Evolutionary conservation across 1,140 invertebrate species (phyloP).

Genomic region (Papilio machaon): DNA sequence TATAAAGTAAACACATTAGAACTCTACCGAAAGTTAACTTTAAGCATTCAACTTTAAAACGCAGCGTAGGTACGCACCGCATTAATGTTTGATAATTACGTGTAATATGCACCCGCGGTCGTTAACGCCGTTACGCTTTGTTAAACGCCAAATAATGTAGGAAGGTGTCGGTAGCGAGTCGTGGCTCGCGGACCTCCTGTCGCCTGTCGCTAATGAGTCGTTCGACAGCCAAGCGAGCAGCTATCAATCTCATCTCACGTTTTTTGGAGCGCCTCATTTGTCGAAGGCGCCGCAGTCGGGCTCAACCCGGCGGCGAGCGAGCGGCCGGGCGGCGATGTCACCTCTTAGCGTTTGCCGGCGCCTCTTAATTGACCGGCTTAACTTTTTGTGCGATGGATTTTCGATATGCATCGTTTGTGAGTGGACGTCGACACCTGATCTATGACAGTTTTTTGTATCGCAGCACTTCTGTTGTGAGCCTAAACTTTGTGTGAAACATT

Average conservation of each 20-base stretch:
- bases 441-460: constrained; percentile 11
- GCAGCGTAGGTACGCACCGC: neutral
- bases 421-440: constrained; percentile 5
- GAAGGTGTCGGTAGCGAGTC: neutral
- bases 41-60: neutral
- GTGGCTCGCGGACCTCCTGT: neutral
- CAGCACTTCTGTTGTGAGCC: neutral
- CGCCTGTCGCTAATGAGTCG: constrained; percentile 9
- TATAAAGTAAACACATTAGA: neutral
- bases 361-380: constrained; percentile 36
- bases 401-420: neutral
- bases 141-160: neutral
- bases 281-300: neutral
- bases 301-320: neutral
- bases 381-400: constrained; percentile 30
- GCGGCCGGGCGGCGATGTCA: neutral
- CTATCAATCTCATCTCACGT: neutral
- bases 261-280: constrained; percentile 10
- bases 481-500: neutral
- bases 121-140: neutral
- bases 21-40: neutral
- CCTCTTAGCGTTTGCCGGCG: constrained; percentile 9
- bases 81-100: neutral
- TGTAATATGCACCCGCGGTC: neutral
- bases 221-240: neutral